Percentiles rank a stretch among this genome's conserved stretches.
phyloP scores from a whole-genome alignment of 2,797 vertebrate species.

The Phylloscopus collybita region DNA sequence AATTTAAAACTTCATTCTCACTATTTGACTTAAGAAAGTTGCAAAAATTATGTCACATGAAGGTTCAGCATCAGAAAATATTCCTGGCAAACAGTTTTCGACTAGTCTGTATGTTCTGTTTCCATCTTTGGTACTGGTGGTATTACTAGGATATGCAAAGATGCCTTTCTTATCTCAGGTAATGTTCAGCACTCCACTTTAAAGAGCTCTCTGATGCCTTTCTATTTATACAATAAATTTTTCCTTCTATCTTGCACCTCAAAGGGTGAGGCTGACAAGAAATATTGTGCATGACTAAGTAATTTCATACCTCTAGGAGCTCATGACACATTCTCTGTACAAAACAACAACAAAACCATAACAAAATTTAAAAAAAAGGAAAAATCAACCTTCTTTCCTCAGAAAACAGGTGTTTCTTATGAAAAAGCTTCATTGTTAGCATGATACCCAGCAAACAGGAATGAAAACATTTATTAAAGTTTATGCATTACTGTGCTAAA shows the following conservation, averaged over 20 bases:
- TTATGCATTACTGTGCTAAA: neutral
- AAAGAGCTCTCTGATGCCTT: neutral
- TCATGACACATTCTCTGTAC: neutral
- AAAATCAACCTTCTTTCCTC: neutral
- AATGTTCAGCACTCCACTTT: neutral
- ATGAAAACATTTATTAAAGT: neutral
- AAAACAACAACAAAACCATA: neutral
- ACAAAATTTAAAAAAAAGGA: neutral
- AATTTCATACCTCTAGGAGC: neutral
- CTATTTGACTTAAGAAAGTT: neutral
- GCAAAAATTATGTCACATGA: neutral
- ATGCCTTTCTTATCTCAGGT: neutral
- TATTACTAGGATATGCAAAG: neutral
- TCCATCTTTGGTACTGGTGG: neutral
- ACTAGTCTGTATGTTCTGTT: neutral
- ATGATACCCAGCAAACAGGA: neutral
- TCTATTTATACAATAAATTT: neutral
- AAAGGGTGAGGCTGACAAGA: conserved; percentile 3
- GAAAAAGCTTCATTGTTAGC: neutral
- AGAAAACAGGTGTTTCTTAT: neutral
- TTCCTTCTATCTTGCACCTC: neutral
- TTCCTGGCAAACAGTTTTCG: neutral
- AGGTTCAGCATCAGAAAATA: neutral
- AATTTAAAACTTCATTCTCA: neutral
- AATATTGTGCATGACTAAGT: neutral